phyloP scores from a whole-genome alignment of 2,888 invertebrate species.

The Ormyrus rosae region DNA sequence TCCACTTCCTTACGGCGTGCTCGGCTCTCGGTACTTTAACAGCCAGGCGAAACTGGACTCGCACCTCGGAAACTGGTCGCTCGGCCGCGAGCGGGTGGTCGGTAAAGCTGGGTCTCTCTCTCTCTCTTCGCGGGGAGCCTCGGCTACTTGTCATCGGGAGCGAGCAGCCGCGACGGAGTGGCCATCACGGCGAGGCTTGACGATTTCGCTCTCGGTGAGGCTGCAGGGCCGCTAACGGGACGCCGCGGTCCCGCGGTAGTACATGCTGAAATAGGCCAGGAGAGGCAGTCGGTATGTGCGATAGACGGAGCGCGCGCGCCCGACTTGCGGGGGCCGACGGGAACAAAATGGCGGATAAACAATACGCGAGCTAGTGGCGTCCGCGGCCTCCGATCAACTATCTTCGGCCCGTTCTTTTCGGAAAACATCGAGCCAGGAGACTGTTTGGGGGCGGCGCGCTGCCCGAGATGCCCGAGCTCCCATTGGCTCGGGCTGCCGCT shows the following conservation, averaged over 20 bases:
- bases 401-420: background rate
- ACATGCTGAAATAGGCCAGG: conserved; percentile 65
- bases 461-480: background rate
- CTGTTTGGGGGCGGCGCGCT: conserved; percentile 40
- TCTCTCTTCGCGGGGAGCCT: conserved; percentile 8
- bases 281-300: conserved; percentile 32
- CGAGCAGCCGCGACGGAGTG: conserved; percentile 35
- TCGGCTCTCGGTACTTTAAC: background rate
- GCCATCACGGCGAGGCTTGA: conserved; percentile 33
- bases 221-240: conserved; percentile 9
- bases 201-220: background rate
- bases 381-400: background rate
- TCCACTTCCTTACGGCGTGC: no score
- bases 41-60: background rate
- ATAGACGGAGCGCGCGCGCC: conserved; percentile 61
- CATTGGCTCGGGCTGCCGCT: conserved; percentile 11
- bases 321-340: conserved; percentile 9
- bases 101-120: conserved; percentile 34
- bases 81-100: conserved; percentile 37
- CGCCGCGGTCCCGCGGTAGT: conserved; percentile 20
- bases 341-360: conserved; percentile 71
- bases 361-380: conserved; percentile 53
- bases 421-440: conserved; percentile 18
- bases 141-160: conserved; percentile 49
- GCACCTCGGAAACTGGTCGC: conserved; percentile 28